Percentiles rank a stretch among this genome's conserved stretches.
Evolutionary conservation across 2,797 vertebrate genomes (phyloP).

Genomic region (Dendrocincla fuliginosa): DNA sequence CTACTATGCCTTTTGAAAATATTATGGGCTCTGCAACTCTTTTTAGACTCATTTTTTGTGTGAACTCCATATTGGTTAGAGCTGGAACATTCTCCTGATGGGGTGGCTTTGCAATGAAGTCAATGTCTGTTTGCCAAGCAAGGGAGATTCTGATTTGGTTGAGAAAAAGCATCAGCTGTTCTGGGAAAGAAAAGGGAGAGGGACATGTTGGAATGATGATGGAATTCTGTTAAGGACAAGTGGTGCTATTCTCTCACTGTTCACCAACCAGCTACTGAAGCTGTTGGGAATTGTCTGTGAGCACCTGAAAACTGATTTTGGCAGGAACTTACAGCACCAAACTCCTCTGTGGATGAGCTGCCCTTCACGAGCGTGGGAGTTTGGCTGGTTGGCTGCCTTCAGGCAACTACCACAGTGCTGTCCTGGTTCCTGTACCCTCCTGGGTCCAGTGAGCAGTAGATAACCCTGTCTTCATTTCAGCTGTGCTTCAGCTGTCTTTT

Average conservation of each 20-base stretch:
- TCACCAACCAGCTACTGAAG: neutral
- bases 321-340: neutral
- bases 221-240: neutral
- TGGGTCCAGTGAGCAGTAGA: neutral
- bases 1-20: neutral
- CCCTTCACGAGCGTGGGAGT: accelerated
- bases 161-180: neutral
- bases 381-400: neutral
- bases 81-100: neutral
- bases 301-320: neutral
- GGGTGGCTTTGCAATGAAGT: neutral
- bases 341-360: neutral
- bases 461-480: neutral
- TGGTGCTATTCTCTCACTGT: neutral
- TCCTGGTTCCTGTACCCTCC: neutral
- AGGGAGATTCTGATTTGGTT: neutral
- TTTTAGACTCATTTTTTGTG: neutral
- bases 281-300: neutral
- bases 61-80: neutral
- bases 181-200: neutral
- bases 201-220: neutral
- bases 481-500: neutral
- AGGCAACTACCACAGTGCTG: neutral
- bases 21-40: neutral
- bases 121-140: neutral